A percentile compares a stretch with the other conserved stretches of the same genome.
These are phyloP conservation scores for Nemotelus nigrinus DNA, from an alignment of 2,888 invertebrate species.

Conservation along the genomic window DNA sequence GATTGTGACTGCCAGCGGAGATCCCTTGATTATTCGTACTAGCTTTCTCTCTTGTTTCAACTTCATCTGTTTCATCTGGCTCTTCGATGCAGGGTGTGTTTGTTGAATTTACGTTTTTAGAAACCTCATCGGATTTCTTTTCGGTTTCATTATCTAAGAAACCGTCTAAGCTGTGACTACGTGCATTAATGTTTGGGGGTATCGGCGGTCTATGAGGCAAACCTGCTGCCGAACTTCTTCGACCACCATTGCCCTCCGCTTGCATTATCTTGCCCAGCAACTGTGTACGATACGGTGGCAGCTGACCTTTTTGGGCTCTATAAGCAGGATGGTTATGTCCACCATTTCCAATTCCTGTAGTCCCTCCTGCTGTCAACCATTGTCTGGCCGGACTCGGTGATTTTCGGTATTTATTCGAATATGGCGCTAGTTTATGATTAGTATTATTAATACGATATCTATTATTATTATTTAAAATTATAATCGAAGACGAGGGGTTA, in stretches of 20 bases:
- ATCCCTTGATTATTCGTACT: slow-evolving; percentile 6
- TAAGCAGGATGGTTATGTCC: slow-evolving; percentile 56
- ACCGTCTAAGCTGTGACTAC: slow-evolving; percentile 73
- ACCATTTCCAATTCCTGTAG: slow-evolving; percentile 55
- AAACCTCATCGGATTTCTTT: slow-evolving; percentile 47
- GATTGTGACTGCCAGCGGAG: slow-evolving; percentile 57
- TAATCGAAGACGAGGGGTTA: slow-evolving; percentile 67
- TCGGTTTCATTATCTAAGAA: slow-evolving; percentile 66
- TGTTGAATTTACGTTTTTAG: slow-evolving; percentile 30
- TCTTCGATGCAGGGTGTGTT: slow-evolving; percentile 53
- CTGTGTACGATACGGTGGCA: slow-evolving; percentile 61
- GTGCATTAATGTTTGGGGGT: slow-evolving; percentile 62
- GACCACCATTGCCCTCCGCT: slow-evolving; percentile 55
- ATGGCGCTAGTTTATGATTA: slow-evolving; percentile 65
- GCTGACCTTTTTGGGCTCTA: slow-evolving; percentile 62
- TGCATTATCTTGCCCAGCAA: slow-evolving; percentile 57
- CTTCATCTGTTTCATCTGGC: slow-evolving; percentile 56
- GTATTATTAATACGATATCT: slow-evolving; percentile 55
- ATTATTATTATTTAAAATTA: slow-evolving; percentile 49
- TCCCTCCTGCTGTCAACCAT: slow-evolving; percentile 66
- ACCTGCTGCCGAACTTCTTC: slow-evolving; percentile 61
- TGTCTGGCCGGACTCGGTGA: slow-evolving; percentile 73
- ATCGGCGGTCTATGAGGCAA: slow-evolving; percentile 62
- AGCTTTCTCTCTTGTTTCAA: slow-evolving; percentile 51
- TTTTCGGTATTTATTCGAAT: slow-evolving; percentile 72